phyloP scores from a whole-genome alignment of 2,888 invertebrate species.

The Mythimna vitellina region DNA sequence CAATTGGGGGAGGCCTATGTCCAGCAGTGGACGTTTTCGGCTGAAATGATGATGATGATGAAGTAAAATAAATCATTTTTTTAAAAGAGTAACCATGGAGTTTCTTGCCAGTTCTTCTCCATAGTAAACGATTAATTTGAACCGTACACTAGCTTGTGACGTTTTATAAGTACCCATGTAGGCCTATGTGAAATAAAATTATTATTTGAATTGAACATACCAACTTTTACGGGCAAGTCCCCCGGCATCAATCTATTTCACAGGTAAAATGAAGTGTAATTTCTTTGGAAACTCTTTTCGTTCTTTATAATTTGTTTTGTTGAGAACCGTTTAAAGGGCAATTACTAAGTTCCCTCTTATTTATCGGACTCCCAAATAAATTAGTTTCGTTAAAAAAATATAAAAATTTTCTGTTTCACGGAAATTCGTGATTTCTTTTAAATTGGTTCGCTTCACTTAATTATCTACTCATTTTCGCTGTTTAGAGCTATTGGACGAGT shows the following conservation, averaged over 20 bases:
- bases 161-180: no score
- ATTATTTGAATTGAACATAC: no score
- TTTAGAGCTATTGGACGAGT: background rate
- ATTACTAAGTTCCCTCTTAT: slow-evolving; percentile 64
- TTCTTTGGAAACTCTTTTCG: slow-evolving; percentile 56
- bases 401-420: slow-evolving; percentile 27
- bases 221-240: background rate
- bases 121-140: background rate
- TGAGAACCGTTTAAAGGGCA: slow-evolving; percentile 62
- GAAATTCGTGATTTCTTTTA: slow-evolving; percentile 57
- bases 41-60: no score
- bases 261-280: slow-evolving; percentile 34
- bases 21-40: no score
- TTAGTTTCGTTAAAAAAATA: slow-evolving; percentile 48
- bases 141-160: no score
- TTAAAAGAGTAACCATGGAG: no score
- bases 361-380: slow-evolving; percentile 55
- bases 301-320: slow-evolving; percentile 63
- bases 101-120: no score
- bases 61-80: no score
- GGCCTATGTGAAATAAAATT: no score
- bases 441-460: slow-evolving; percentile 59
- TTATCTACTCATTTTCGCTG: slow-evolving; percentile 26
- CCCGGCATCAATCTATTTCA: slow-evolving; percentile 7
- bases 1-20: no score